Base-by-base conservation (phyloP, 2,113 vertebrate genomes). In the Rhinogobius similis region DNA sequence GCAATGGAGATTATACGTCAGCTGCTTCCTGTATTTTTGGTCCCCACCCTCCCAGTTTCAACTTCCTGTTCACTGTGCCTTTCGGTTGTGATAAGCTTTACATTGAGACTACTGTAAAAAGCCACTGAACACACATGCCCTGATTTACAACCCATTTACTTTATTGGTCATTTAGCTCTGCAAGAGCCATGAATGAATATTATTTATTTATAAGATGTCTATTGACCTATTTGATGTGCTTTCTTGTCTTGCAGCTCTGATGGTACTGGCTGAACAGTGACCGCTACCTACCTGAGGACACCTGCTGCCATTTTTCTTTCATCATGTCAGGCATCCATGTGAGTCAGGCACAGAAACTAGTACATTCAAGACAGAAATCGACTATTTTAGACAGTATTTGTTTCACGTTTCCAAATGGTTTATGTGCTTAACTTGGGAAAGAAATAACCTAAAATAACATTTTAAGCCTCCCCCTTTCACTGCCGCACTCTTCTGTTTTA, bases 301-400 rank as follows among this genome's bases (percentile, higher is more conserved):
- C 84, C 84, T 77, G 81, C 82, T 85, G 79, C 86, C 74, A 79
- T 55, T 62, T n/a, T 77, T 84, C 87, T 83, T 73, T 85, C 84
- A 90, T 70, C 83, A 92, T 92, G 91, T 90, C 90, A 83, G 91
- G 88, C 82, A 87, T 90, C 76, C 90, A 90, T 26, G 91, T 92
- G 78, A 89, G 88, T 77, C 6, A 39, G 21, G 7, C 41, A 36
- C 8, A 32, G 6, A 61, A 24, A 55, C 52, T 26, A 53, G 20
- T 10, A 50, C 10, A 21, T 21, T 10, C 8, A n/a, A 8, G n/a
- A 52, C 9, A n/a, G n/a, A n/a, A n/a, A n/a, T n/a, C n/a, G n/a
- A n/a, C n/a, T n/a, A n/a, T n/a, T n/a, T n/a, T n/a, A n/a, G n/a
- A n/a, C n/a, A n/a, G n/a, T n/a, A n/a, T 16, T 3, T 29, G 26